Conservation (phyloP, 2,888 invertebrate species). For the Hydrotaea diabolus region DNA sequence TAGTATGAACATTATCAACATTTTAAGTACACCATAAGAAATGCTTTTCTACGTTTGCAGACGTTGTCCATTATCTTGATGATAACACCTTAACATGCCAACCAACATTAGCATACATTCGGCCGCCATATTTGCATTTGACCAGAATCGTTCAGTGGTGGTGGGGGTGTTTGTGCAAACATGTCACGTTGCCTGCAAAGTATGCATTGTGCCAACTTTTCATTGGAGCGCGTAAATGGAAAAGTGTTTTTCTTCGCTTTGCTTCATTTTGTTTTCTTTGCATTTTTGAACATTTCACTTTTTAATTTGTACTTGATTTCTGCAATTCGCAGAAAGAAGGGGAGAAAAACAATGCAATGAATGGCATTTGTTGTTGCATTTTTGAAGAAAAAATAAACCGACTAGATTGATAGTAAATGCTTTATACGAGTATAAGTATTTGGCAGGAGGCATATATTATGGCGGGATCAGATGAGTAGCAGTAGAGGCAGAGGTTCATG, state of each 20-base stretch:
- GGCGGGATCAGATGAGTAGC: not conserved
- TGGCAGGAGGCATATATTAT: not conserved
- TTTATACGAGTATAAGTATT: not conserved
- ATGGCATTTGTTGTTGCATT: constrained; percentile 32
- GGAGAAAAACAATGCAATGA: constrained; percentile 7
- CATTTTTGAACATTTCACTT: constrained; percentile 76
- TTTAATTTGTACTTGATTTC: constrained; percentile 75
- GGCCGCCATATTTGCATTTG: constrained; percentile 36
- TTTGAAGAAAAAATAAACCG: not conserved
- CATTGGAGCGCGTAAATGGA: constrained; percentile 60
- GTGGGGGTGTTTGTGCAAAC: constrained; percentile 42
- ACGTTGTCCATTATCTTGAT: constrained; percentile 21
- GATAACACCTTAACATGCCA: constrained; percentile 37
- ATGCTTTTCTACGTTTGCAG: not conserved
- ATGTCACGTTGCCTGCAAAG: constrained; percentile 56
- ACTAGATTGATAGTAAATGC: too few relatives aligned
- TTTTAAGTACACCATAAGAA: not conserved
- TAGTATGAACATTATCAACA: too few relatives aligned
- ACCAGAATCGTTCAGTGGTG: not conserved
- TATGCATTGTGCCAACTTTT: constrained; percentile 61
- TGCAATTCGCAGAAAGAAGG: constrained; percentile 52
- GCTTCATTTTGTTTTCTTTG: constrained; percentile 38
- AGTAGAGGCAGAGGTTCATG: not conserved
- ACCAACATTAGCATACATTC: constrained; percentile 64
- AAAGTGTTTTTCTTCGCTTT: constrained; percentile 69